These are phyloP conservation scores for Phthorimaea operculella DNA, from an alignment of 1,140 invertebrate genomes.

Conservation along the genomic window DNA sequence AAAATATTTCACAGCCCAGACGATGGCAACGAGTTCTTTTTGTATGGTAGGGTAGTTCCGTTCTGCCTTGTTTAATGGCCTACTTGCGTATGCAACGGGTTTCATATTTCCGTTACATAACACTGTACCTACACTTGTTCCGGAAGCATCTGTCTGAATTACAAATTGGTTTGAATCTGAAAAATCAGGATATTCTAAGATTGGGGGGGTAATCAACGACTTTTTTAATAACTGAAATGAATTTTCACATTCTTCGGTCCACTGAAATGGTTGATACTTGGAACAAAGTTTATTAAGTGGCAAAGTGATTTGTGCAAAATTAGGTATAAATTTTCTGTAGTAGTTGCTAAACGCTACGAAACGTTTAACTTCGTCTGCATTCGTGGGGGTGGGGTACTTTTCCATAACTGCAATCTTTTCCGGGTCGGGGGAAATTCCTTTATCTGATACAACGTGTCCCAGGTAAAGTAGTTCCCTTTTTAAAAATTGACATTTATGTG, in stretches of 20 bases:
- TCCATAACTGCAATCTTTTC: not conserved
- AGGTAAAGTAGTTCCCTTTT: not conserved
- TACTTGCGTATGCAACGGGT: constrained; percentile 1
- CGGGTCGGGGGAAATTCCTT: not conserved
- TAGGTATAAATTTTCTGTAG: not conserved
- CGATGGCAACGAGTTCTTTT: not conserved
- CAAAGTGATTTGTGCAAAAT: not conserved
- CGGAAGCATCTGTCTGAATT: not conserved
- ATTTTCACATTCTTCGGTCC: not conserved
- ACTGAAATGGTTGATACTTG: not conserved
- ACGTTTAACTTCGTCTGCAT: not conserved
- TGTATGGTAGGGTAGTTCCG: not conserved
- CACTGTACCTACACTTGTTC: not conserved
- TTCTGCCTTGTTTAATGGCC: not conserved
- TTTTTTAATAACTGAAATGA: not conserved
- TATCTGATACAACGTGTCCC: not conserved
- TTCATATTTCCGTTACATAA: not conserved
- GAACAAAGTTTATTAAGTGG: not conserved
- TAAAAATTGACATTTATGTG: not conserved
- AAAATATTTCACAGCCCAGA: not conserved
- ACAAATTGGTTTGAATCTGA: not conserved
- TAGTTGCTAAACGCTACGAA: not conserved
- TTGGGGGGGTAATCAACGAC: not conserved
- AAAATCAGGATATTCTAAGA: not conserved
- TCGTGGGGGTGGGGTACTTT: not conserved